Base-by-base conservation (phyloP, 2,113 vertebrate genomes). In the Cyanoderma ruficeps region DNA sequence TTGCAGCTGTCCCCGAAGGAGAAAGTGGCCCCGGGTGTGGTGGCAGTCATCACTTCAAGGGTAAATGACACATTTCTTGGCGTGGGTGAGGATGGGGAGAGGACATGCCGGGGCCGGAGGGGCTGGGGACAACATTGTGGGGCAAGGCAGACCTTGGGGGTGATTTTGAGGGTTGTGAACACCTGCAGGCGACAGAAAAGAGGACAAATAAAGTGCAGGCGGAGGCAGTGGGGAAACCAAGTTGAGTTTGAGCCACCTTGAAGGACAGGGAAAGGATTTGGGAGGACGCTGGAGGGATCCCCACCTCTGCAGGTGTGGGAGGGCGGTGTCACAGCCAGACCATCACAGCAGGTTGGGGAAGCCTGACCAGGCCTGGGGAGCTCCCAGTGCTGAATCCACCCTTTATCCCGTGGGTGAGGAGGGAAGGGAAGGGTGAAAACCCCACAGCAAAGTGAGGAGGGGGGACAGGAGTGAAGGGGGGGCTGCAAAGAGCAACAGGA, bases 31-130 rank as follows among this genome's bases (percentile, higher is more conserved):
- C 96, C 10, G 61, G 96, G 82, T 96, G 93, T 91, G 94, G 96
- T 80, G 74, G 93, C 87, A 84, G 91, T 39, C 96, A 87, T 94
- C 96, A 97, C 87, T 97, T 97, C 91, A 94, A 94, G 96, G 96
- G 97, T 97, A 97, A 98, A 97, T 94, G 77, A 83, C 76, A 71
- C 59, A 89, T 96, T 91, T 86, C 35, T 85, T 96, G 90, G 47
- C 7, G 1, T 70, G 63, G 63, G 56, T 24, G 44, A 28, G 42
- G 55, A 19, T 20, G 39, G 27, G 18, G 24, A 50, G 49, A 33
- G 37, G 24, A 67, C 7, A 6, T 0, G 12, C 4, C 3, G 61
- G 67, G 47, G 30, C 21, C 17, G 17, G 49, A 5, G 28, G 37
- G 76, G 47, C 3, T 71, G 75, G 82, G 75, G 75, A 16, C 31